Base-by-base conservation (phyloP, 1,140 invertebrate genomes). In the Metopolophium dirhodum region DNA sequence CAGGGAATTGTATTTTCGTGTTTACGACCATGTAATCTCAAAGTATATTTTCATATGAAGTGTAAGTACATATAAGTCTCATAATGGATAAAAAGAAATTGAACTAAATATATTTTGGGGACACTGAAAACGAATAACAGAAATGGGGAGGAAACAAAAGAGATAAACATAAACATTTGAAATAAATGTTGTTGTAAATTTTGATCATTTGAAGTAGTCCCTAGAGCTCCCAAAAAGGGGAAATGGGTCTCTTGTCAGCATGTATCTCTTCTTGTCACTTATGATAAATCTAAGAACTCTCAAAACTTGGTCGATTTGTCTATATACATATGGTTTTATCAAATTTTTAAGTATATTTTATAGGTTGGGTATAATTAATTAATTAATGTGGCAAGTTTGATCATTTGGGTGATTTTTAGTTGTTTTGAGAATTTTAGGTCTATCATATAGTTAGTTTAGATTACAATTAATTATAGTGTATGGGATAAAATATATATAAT, bases 141-240 rank as follows among this genome's bases (percentile, higher is more conserved):
- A 90, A 90, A 90, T 61, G 14, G 37, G 30, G 23, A 90, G 41
- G 8, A 41, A 37, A 90, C 61, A 90, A 90, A 45, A 68, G 37
- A 68, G 37, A 90, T 90, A 90, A 90, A 61, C 54, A 90, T 61
- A 90, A 90, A 90, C 89, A 68, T 90, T 90, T 90, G 26, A 90
- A 90, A 90, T 68, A 90, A 47, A 90, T 68, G 54, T 68, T 89
- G 87, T 89, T 90, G 54, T 90, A 90, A 90, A 90, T 90, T 90
- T 68, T 57, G 54, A 90, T 90, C 57, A 68, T 90, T 68, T 90
- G 11, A 68, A 90, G 23, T 90, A 90, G 37, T 90, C 89, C 89
- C 89, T 23, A 90, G 89, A 68, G 89, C 14, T 90, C 26, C 41
- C 14, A 45, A 68, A 87, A 89, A 89, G 35, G 3, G 35, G 49